A percentile compares a stretch with the other conserved stretches of the same genome.
phyloP scores from a whole-genome alignment of 37 sponge, comb jelly and placozoan species.

The Beroe forskalii region DNA sequence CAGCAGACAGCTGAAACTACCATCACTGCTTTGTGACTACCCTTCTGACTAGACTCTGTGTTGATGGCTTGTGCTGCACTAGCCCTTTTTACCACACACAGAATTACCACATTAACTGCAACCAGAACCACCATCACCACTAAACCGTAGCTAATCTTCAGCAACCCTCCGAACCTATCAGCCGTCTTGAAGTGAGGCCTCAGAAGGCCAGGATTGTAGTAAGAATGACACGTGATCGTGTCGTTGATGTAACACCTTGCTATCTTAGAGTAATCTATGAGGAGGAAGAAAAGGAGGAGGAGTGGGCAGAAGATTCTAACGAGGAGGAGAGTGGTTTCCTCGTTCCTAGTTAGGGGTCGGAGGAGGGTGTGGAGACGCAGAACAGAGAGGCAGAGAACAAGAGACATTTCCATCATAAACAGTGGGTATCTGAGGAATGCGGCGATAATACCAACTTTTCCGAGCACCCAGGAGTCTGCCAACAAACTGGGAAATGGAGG shows the following conservation, averaged over 20 bases:
- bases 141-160: neutral
- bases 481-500: neutral
- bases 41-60: neutral
- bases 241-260: neutral
- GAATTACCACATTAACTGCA: neutral
- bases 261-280: conserved; percentile 3
- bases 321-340: neutral
- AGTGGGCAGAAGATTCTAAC: neutral
- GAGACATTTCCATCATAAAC: conserved; percentile 3
- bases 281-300: neutral
- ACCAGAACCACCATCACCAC: conserved; percentile 1
- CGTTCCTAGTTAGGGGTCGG: neutral
- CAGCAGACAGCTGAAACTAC: conserved; percentile 1
- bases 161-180: neutral
- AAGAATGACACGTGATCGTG: neutral
- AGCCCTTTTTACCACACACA: neutral
- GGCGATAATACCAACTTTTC: neutral
- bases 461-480: neutral
- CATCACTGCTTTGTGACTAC: neutral
- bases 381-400: neutral
- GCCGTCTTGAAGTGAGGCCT: neutral
- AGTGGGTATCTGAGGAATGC: conserved; percentile 3
- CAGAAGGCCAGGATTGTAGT: conserved; percentile 9
- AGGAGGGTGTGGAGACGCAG: neutral
- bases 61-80: neutral